Evolutionary conservation across 2,797 vertebrate species (phyloP), one percentile per base, ranked within the genome.

Genomic region (Lindbergichthys nudifrons): DNA sequence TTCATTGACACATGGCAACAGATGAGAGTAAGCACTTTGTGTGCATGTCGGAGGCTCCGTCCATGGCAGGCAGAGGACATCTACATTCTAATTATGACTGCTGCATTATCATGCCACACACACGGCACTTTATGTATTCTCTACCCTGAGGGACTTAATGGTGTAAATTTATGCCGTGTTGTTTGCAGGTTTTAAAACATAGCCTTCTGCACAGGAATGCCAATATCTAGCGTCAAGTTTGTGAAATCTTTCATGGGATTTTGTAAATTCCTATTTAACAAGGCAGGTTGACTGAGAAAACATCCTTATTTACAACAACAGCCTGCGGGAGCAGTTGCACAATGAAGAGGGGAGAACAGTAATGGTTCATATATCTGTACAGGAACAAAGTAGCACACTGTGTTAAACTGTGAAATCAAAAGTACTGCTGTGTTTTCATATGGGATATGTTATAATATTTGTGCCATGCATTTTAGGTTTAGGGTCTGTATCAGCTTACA

Each of bases 231-330:
- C 12, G 16, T 84, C 66, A 64, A 75, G 83, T 84, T 73, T 62
- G 61, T 74, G 65, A 78, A 73, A 65, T 83, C 69, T 84, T 83
- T 77, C 68, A 60, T 73, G 70, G 81, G 76, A 82, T 82, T 89
- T 88, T 81, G 53, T 68, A 62, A 83, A 82, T 71, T 87, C 59
- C 77, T 74, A 81, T 86, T 89, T 87, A 90, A 90, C 83, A 81
- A 82, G 80, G 64, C 58, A 39, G 79, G 76, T 51, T 57, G 79
- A 83, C 45, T 74, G 75, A 77, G 74, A 83, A 83, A 85, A 87
- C 75, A 75, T 68, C 69, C 18, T 63, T 79, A 83, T 85, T 88
- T 81, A 78, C 70, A 82, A 77, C 60, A 74, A 21, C 60, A 74
- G 65, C 84, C 81, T 74, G 56, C 16, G 45, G 80, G 73, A 83